A percentile compares a stretch with the other conserved stretches of the same genome.
These are phyloP conservation scores for Centrocercus urophasianus DNA, from an alignment of 2,113 vertebrate species.

Conservation along the genomic window DNA sequence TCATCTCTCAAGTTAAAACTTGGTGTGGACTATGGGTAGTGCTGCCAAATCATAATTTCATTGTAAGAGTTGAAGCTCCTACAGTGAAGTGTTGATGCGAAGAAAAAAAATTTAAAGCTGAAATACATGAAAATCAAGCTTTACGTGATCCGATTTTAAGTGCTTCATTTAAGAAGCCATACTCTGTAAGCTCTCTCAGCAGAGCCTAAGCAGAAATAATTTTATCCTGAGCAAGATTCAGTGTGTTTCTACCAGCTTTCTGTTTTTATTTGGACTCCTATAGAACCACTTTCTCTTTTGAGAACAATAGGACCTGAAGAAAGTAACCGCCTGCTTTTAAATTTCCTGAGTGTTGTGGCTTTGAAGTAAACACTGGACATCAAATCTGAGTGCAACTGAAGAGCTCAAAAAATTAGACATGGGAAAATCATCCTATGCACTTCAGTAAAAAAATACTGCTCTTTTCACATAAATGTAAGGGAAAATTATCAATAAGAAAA, in stretches of 20 bases:
- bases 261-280: neutral
- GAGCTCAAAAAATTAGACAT: neutral
- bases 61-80: neutral
- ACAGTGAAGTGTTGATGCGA: neutral
- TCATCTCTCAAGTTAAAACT: neutral
- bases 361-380: neutral
- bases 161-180: neutral
- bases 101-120: neutral
- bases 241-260: neutral
- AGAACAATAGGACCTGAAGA: neutral
- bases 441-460: neutral
- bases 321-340: neutral
- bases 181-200: neutral
- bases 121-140: neutral
- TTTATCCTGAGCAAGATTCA: neutral
- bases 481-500: neutral
- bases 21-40: neutral
- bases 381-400: neutral
- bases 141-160: neutral
- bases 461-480: neutral
- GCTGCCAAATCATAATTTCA: neutral
- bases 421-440: neutral
- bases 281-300: neutral
- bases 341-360: neutral
- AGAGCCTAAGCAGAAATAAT: neutral